Evolutionary conservation across 2,888 invertebrate genomes (phyloP), one percentile per base, ranked within the genome.

Genomic region (Thereva unica): DNA sequence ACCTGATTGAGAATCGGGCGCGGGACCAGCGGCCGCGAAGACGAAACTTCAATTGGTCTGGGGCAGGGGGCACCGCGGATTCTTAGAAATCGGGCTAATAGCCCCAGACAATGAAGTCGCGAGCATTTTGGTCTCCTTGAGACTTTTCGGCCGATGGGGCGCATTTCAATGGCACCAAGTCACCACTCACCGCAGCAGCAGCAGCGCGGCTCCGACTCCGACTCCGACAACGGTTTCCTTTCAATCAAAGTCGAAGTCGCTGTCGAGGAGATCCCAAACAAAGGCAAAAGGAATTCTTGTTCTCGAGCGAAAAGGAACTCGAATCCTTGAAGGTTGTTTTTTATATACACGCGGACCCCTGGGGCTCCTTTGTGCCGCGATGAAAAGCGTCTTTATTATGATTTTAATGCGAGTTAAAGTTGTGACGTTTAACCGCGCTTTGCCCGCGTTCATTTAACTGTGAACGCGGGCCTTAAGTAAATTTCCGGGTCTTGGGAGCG

Each of bases 61-160:
- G 45, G 49, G 47, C 47, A 59, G 45, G 47, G 49, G 35, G 8
- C 9, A 38, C 23, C 23, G 23, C 23, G 23, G 23, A 12, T 59
- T 59, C 59, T 59, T 12, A 59, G 59, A 59, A 59, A 56, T 42
- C 56, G 56, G 44, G 56, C 56, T 56, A 56, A 55, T 55, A 55
- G 55, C 55, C 55, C 42, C 41, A 23, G 3, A 44, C 56, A 56
- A 56, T 42, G 44, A 10, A 23, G 12, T n/a, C 2, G 9, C 12
- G 34, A 42, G 23, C 23, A 44, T 35, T 44, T 56, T 34, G 34
- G 56, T 42, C n/a, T 44, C 34, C 44, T 38, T 10, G 56, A 23
- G 42, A 45, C 4, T 45, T 35, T 56, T 42, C 9, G 35, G 47
- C 10, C 41, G 38, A n/a, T 47, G 59, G 35, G 37, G 45, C 38